Evolutionary conservation across 2,797 vertebrate genomes (phyloP).

Genomic region (Garrulus glandarius): DNA sequence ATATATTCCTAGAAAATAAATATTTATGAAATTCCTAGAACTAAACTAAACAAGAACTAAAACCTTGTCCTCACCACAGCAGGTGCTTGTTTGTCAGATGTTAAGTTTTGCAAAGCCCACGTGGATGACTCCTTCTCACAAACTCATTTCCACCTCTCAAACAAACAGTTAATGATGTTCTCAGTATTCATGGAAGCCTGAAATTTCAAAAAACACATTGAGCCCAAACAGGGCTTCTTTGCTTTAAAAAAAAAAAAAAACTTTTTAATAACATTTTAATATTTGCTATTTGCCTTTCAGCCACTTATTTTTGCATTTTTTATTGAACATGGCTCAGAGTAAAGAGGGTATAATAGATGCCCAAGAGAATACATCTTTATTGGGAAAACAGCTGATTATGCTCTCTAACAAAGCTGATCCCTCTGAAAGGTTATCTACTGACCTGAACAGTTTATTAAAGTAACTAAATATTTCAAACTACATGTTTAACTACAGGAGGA

Average conservation of each 20-base stretch:
- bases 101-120: neutral
- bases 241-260: neutral
- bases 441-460: neutral
- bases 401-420: neutral
- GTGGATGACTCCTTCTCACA: neutral
- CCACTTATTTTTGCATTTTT: neutral
- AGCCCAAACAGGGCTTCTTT: neutral
- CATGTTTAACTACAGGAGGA: neutral
- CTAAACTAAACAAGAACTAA: neutral
- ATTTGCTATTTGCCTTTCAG: neutral
- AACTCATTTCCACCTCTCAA: neutral
- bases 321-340: neutral
- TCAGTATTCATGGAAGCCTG: neutral
- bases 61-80: neutral
- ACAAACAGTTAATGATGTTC: neutral
- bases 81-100: neutral
- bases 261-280: neutral
- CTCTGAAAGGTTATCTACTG: neutral
- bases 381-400: neutral
- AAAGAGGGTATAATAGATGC: neutral
- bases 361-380: neutral
- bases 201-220: neutral
- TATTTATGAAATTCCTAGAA: constrained; percentile 5
- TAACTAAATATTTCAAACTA: neutral
- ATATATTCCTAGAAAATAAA: neutral